Percentiles rank a stretch among this genome's conserved stretches.
Evolutionary conservation across 2,113 vertebrate genomes (phyloP).

Genomic region (Greenwoodochromis staneri): DNA sequence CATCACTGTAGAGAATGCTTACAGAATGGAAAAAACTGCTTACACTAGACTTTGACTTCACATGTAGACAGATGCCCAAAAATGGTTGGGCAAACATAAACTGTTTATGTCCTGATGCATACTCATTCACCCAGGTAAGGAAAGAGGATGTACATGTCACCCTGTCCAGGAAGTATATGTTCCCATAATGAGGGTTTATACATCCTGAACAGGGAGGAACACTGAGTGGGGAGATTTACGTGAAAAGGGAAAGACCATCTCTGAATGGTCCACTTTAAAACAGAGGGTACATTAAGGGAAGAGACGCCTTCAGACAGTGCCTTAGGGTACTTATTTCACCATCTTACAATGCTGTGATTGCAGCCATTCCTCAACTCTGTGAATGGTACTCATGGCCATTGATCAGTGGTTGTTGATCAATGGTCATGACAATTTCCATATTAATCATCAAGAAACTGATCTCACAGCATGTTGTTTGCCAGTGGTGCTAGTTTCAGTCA

Average conservation of each 20-base stretch:
- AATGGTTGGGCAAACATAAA: not conserved
- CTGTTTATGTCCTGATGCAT: constrained; percentile 21
- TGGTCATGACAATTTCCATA: not conserved
- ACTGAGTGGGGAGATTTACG: not conserved
- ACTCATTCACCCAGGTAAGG: not conserved
- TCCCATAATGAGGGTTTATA: not conserved
- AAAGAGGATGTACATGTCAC: not conserved
- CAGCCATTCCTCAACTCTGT: not conserved
- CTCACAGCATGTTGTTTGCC: not conserved
- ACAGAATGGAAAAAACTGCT: not conserved
- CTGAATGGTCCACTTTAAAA: not conserved
- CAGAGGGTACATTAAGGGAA: too few species aligned
- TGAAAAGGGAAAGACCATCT: not conserved
- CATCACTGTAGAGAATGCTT: not conserved
- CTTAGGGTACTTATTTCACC: not conserved
- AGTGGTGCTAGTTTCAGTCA: not conserved
- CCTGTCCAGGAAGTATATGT: not conserved
- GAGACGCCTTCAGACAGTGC: too few species aligned
- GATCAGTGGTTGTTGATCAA: not conserved
- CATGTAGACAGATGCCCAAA: not conserved
- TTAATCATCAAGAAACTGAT: not conserved
- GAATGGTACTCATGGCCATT: not conserved
- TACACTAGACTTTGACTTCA: not conserved
- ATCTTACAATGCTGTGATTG: not conserved
- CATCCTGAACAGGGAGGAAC: not conserved